Conservation (phyloP, 2,113 vertebrate genomes). For the Micromys minutus region DNA sequence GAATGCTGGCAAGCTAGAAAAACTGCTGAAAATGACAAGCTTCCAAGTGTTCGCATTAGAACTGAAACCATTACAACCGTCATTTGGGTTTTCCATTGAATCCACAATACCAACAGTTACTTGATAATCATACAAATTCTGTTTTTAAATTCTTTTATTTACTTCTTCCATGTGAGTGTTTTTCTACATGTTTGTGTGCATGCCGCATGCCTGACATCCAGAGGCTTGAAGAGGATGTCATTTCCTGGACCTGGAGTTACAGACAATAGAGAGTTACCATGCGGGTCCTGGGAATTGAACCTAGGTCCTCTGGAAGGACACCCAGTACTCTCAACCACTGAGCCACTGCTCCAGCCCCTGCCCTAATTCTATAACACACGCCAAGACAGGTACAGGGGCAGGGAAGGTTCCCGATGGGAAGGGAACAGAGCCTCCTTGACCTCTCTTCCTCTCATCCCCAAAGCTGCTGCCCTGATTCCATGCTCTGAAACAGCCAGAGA, state of each 20-base stretch:
- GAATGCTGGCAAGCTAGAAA: not conserved
- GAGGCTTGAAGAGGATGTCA: not conserved
- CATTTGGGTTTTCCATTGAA: not conserved
- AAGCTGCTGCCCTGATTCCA: not conserved
- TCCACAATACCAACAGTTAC: not conserved
- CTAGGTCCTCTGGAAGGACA: not conserved
- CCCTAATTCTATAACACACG: slow-evolving; percentile 30
- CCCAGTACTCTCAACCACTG: not conserved
- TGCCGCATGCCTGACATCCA: not conserved
- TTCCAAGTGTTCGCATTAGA: not conserved
- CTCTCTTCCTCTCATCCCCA: slow-evolving; percentile 9
- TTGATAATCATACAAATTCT: not conserved
- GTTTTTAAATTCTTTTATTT: not conserved
- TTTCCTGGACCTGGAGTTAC: not conserved
- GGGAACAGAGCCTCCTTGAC: slow-evolving; percentile 21
- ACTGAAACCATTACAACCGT: not conserved
- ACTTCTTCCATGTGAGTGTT: not conserved
- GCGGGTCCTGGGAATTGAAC: not conserved
- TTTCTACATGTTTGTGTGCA: not conserved
- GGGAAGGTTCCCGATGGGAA: not conserved
- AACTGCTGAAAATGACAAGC: not conserved
- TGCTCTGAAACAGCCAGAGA: not conserved
- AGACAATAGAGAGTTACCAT: not conserved
- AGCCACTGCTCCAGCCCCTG: not conserved
- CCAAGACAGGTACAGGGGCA: not conserved